These are phyloP conservation scores for Rhinogobius similis DNA, from an alignment of 2,113 vertebrate species.

Conservation along the genomic window DNA sequence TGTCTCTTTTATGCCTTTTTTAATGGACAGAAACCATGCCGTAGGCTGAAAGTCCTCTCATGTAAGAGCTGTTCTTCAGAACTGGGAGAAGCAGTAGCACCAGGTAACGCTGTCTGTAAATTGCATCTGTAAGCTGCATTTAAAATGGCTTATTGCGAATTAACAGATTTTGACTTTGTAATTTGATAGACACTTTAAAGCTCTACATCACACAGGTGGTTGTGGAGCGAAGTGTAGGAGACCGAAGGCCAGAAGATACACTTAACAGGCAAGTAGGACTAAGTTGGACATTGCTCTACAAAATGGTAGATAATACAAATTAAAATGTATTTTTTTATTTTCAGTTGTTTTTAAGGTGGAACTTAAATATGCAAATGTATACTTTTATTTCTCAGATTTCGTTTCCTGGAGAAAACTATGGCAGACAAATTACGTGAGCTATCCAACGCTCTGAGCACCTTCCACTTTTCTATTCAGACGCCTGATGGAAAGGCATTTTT, in stretches of 20 bases:
- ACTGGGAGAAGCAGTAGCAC: conserved; percentile 85
- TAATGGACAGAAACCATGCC: conserved; percentile 80
- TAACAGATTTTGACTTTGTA: background rate
- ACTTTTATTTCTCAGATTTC: conserved; percentile 74
- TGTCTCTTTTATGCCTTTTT: conserved; percentile 24
- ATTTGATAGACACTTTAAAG: conserved; percentile 81
- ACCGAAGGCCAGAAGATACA: conserved; percentile 59
- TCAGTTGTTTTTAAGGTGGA: background rate
- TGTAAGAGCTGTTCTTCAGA: conserved; percentile 86
- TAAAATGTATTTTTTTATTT: too few species aligned
- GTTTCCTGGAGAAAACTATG: conserved; percentile 82
- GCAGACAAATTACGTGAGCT: conserved; percentile 84
- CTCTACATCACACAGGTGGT: conserved; percentile 90
- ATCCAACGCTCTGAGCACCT: conserved; percentile 84
- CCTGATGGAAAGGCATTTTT: conserved; percentile 82
- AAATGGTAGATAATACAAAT: background rate
- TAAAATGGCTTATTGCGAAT: background rate
- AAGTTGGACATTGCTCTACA: background rate
- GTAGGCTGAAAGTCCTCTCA: conserved; percentile 77
- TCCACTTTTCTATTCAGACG: conserved; percentile 87
- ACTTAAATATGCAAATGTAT: conserved; percentile 4
- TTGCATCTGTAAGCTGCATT: background rate
- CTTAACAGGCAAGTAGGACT: conserved; percentile 57
- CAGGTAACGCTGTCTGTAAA: conserved; percentile 74
- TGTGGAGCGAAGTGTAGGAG: conserved; percentile 71